Conservation (phyloP, 2,797 vertebrate genomes). For the Rhabdophis nuchalis region DNA sequence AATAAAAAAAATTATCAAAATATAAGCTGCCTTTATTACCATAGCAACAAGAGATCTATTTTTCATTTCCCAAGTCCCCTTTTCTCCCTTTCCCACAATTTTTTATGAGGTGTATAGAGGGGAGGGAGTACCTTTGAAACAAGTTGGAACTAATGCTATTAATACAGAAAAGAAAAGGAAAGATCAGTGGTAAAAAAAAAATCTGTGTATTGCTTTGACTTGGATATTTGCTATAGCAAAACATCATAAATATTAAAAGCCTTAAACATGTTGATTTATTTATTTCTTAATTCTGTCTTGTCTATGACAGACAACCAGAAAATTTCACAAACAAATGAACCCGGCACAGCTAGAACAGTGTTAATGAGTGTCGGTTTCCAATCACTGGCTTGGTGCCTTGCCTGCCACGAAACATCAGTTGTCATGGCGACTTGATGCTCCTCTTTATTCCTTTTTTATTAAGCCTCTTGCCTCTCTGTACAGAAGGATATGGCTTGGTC, state of each 20-base stretch:
- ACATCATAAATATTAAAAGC: neutral
- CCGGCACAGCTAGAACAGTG: neutral
- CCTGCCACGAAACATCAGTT: neutral
- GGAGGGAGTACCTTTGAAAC: neutral
- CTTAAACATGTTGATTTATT: neutral
- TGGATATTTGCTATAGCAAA: neutral
- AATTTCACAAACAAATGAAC: neutral
- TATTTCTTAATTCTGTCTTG: neutral
- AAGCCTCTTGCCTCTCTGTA: constrained; percentile 3
- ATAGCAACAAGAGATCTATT: constrained; percentile 34
- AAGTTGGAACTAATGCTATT: neutral
- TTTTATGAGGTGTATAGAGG: constrained; percentile 17
- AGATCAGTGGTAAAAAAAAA: neutral
- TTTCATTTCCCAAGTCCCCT: neutral
- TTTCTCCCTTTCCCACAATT: constrained; percentile 16
- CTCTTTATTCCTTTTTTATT: constrained; percentile 13
- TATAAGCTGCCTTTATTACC: constrained; percentile 28
- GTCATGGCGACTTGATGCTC: constrained; percentile 32
- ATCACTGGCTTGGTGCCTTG: constrained; percentile 14
- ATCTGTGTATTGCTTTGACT: neutral
- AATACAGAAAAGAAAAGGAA: neutral
- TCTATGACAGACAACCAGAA: neutral
- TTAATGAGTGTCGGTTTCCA: constrained; percentile 19
- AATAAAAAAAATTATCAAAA: constrained; percentile 26
- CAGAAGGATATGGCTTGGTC: neutral